Evolutionary conservation across 2,888 invertebrate species (phyloP), one percentile per base, ranked within the genome.

Genomic region (Beris morrisii): DNA sequence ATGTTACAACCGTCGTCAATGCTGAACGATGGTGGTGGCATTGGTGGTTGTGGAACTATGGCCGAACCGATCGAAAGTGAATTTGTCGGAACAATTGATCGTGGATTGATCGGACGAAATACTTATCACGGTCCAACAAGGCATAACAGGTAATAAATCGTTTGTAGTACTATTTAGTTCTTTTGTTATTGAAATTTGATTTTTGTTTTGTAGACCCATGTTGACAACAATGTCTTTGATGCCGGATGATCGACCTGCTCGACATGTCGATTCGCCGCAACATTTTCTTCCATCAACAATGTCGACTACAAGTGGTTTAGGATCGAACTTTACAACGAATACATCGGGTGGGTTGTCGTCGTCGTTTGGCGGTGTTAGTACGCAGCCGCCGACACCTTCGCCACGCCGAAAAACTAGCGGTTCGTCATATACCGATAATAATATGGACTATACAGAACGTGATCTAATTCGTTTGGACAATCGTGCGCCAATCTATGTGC

Each of bases 61-160:
- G 13, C 22, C 5, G 65, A 50, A 6, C 32, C 48, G 11, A 32
- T 54, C 9, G 68, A 69, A 22, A 46, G 22, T 15, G 68, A 67
- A 61, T 66, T 67, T 55, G 45, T 52, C 9, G 54, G 65, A 45
- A 76, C 75, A 68, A 77, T 76, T 46, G 73, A 74, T 57, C 71
- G 74, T 5, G 70, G 73, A 46, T 74, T 73, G 69, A 22, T 22
- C 3, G 65, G 87, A 48, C 93, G 93, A 78, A 92, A 95, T 81
- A 95, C 95, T 2, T 96, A 94, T 82, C 95, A 95, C 80, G 95
- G 93, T 0, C 92, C 92, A 53, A 86, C 90, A 5, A 83, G 88
- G 69, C 92, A 92, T 75, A 85, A 87, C 84, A 86, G 74, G 85
- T 84, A n/a, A 78, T 79, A 2, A 48, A 48, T 48, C 9, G 6